Evolutionary conservation across 2,113 vertebrate species (phyloP).

Genomic region (Erythrocercus mccallii): DNA sequence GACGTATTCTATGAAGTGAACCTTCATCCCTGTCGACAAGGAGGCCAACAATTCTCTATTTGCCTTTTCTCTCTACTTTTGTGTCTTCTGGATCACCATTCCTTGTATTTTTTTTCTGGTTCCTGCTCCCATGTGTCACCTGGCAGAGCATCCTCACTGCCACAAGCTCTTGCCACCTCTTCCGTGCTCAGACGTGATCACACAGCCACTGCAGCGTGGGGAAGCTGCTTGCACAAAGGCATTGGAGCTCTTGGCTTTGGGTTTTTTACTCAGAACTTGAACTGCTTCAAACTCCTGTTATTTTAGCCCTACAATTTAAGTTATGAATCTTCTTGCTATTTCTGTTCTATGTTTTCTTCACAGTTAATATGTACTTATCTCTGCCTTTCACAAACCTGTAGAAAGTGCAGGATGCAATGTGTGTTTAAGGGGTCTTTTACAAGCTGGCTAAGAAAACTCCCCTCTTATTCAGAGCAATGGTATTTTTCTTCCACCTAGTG

Average conservation of each 20-base stretch:
- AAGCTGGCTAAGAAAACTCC: not conserved
- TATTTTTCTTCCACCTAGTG: not conserved
- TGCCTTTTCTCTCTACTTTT: not conserved
- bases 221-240: not conserved
- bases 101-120: not conserved
- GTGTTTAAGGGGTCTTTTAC: not conserved
- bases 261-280: not conserved
- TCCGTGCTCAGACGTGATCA: rapidly evolving
- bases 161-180: rapidly evolving
- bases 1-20: not conserved
- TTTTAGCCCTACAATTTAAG: not conserved
- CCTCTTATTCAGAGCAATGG: not conserved
- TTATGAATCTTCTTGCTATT: not conserved
- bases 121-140: rapidly evolving
- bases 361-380: not conserved
- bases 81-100: not conserved
- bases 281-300: not conserved
- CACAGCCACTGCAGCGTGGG: not conserved
- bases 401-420: not conserved
- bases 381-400: not conserved
- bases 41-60: not conserved
- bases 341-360: not conserved
- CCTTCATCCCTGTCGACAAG: not conserved
- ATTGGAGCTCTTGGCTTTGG: not conserved
- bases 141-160: not conserved